Percentiles rank a stretch among this genome's conserved stretches.
phyloP scores from a whole-genome alignment of 2,113 vertebrate species.

The Rhizomys pruinosus region DNA sequence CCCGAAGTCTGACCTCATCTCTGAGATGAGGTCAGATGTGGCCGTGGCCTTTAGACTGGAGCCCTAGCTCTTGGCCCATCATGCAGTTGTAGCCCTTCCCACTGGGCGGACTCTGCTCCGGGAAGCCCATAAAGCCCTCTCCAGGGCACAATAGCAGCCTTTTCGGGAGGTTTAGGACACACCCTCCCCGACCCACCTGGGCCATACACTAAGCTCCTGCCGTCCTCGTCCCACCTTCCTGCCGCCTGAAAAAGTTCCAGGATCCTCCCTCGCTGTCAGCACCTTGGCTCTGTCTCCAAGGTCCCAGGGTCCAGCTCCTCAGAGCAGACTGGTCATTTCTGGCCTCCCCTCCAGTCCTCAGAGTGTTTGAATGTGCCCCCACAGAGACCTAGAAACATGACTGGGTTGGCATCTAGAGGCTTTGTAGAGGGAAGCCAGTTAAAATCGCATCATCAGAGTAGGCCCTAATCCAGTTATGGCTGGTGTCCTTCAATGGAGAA shows the following conservation, averaged over 20 bases:
- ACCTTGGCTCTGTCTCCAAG: not conserved
- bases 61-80: accelerated
- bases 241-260: accelerated
- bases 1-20: not conserved
- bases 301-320: not conserved
- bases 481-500: not conserved
- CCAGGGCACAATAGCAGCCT: not conserved
- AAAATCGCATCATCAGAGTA: not conserved
- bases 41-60: accelerated
- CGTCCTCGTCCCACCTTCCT: not conserved
- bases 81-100: too few relatives aligned
- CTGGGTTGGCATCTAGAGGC: not conserved
- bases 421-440: not conserved
- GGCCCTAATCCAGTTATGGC: accelerated
- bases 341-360: not conserved
- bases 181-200: not conserved
- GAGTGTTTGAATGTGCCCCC: not conserved
- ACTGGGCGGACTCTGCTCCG: not conserved
- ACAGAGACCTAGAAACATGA: not conserved
- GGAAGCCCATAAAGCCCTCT: accelerated
- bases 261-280: too few relatives aligned
- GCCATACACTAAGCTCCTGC: too few relatives aligned
- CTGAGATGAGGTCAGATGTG: too few relatives aligned
- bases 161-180: accelerated
- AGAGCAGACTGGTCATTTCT: accelerated